Evolutionary conservation across 2,113 vertebrate genomes (phyloP).

Genomic region (Panthera leo): DNA sequence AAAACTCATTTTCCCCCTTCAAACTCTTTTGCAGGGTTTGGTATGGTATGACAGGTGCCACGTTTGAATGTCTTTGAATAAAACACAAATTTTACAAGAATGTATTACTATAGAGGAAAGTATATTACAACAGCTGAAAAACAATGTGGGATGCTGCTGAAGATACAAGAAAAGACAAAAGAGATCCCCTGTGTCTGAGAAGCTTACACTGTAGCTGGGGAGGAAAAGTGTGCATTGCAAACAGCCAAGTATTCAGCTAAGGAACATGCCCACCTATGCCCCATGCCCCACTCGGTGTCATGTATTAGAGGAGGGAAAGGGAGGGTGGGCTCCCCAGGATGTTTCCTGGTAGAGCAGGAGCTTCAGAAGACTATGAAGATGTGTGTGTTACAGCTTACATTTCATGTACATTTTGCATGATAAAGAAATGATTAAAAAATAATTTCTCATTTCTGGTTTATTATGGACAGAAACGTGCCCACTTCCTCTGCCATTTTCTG

Average conservation of each 20-base stretch:
- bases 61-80: background rate
- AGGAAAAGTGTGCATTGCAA: background rate
- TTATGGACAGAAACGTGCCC: background rate
- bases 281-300: fast-evolving
- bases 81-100: background rate
- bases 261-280: fast-evolving
- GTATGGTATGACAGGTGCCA: fast-evolving
- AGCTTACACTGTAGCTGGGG: background rate
- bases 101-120: background rate
- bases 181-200: background rate
- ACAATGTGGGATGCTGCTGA: background rate
- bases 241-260: background rate
- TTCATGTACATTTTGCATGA: background rate
- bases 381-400: background rate
- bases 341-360: background rate
- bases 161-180: background rate
- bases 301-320: fast-evolving
- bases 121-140: background rate
- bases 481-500: background rate
- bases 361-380: background rate
- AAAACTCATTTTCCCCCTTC: background rate
- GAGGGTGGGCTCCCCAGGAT: background rate
- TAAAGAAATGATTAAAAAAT: background rate
- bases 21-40: background rate
- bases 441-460: background rate